Conservation (phyloP, 23 tunicate genomes). For the Botrylloides violaceus region DNA sequence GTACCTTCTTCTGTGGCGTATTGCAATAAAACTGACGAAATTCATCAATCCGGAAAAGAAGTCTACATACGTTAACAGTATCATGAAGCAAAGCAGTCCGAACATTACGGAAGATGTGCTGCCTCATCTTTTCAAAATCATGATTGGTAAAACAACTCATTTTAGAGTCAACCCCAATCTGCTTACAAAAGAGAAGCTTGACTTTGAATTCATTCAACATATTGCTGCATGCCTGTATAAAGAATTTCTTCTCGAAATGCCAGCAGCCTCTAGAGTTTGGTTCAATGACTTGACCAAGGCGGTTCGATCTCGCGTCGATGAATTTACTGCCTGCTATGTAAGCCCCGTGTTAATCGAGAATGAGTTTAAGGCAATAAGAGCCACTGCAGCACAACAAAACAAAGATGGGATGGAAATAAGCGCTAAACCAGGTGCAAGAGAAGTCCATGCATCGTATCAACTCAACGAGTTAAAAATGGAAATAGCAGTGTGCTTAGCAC, state of each 20-base stretch:
- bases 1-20: slow-evolving; percentile 40
- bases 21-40: slow-evolving; percentile 16
- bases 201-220: slow-evolving; percentile 26
- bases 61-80: slow-evolving; percentile 28
- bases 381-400: slow-evolving; percentile 14
- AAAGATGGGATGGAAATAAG: slow-evolving; percentile 25
- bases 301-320: slow-evolving; percentile 29
- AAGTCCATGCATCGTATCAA: slow-evolving; percentile 67
- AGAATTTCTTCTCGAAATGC: slow-evolving; percentile 38
- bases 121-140: slow-evolving; percentile 24
- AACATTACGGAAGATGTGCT: slow-evolving; percentile 30
- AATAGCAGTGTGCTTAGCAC: slow-evolving; percentile 51
- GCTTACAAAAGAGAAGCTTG: neutral
- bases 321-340: slow-evolving; percentile 52
- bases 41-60: slow-evolving; percentile 20
- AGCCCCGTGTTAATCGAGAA: slow-evolving; percentile 36
- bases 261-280: slow-evolving; percentile 52
- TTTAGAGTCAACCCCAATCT: slow-evolving; percentile 7
- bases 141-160: slow-evolving; percentile 24
- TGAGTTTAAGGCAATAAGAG: slow-evolving; percentile 47
- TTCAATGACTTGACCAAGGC: slow-evolving; percentile 31
- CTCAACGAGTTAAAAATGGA: slow-evolving; percentile 70
- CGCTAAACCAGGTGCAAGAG: slow-evolving; percentile 39
- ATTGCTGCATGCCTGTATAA: slow-evolving; percentile 54
- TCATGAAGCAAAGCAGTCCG: slow-evolving; percentile 3